phyloP scores from a whole-genome alignment of 2,113 vertebrate genomes.

The Andinoacara biseriatus region DNA sequence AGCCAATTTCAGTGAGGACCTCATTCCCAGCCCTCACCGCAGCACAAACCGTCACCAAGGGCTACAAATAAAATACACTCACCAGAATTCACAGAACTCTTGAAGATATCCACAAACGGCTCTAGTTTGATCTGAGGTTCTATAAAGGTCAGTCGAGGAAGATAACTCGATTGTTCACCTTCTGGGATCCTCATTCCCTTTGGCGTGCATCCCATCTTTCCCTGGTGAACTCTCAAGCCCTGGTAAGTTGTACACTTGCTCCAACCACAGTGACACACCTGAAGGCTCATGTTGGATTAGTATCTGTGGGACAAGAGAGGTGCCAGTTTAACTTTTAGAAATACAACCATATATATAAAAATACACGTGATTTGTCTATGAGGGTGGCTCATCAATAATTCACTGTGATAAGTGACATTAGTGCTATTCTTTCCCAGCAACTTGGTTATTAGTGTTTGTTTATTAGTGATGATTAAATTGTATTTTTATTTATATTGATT shows the following conservation, averaged over 20 bases:
- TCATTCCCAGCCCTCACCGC: background rate
- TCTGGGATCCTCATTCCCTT: slow-evolving; percentile 26
- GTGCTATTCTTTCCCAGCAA: too few relatives aligned
- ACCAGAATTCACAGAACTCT: rapidly evolving
- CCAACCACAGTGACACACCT: slow-evolving; percentile 45
- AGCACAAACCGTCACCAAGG: background rate
- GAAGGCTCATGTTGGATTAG: background rate
- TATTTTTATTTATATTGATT: too few relatives aligned
- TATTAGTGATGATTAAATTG: too few relatives aligned
- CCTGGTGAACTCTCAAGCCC: slow-evolving; percentile 39
- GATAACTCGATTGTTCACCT: background rate
- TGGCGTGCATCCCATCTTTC: slow-evolving; percentile 44
- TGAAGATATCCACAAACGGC: background rate
- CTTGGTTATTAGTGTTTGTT: too few relatives aligned
- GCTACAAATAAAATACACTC: rapidly evolving
- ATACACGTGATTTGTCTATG: too few relatives aligned
- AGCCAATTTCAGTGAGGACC: background rate
- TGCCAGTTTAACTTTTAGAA: too few relatives aligned
- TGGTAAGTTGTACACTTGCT: background rate
- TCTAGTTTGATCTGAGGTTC: background rate
- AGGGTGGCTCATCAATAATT: too few relatives aligned
- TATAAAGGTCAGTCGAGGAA: rapidly evolving
- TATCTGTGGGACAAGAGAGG: background rate
- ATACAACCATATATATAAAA: too few relatives aligned
- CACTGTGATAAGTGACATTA: too few relatives aligned